Conservation (phyloP, 2,797 vertebrate species). For the Lindbergichthys nudifrons region DNA sequence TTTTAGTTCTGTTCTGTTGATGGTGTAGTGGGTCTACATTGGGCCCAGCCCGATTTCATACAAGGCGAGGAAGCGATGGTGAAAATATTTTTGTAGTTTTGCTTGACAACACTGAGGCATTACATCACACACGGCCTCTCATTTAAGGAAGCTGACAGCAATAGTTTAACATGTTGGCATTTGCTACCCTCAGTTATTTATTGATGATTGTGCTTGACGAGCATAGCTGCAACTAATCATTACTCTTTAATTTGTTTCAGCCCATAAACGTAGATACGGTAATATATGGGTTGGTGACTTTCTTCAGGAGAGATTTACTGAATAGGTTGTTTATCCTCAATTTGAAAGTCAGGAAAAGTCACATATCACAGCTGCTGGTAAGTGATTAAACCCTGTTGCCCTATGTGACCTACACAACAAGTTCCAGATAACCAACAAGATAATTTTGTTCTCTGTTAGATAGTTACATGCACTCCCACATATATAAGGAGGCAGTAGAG, state of each 20-base stretch:
- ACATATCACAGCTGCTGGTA: conserved; percentile 37
- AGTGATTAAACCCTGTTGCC: conserved; percentile 25
- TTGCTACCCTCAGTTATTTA: conserved; percentile 49
- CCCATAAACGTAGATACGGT: conserved; percentile 60
- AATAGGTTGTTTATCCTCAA: conserved; percentile 38
- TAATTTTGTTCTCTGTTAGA: conserved; percentile 9
- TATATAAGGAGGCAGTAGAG: conserved; percentile 1
- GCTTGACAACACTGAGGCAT: conserved; percentile 62
- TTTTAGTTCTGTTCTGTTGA: conserved; percentile 56
- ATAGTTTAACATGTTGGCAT: conserved; percentile 42
- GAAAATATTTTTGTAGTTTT: conserved; percentile 68
- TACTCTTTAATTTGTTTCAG: conserved; percentile 53
- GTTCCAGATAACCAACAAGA: conserved; percentile 27
- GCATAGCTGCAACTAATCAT: conserved; percentile 53
- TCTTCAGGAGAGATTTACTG: conserved; percentile 37
- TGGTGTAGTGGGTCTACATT: conserved; percentile 67
- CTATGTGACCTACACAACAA: conserved; percentile 28
- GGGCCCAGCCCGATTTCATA: conserved; percentile 58
- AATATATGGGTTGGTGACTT: conserved; percentile 54
- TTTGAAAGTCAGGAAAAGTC: conserved; percentile 41
- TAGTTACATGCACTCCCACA: conserved; percentile 9
- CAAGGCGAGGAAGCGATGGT: conserved; percentile 44
- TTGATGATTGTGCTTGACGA: conserved; percentile 51
- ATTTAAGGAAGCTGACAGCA: conserved; percentile 62
- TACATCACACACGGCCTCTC: conserved; percentile 66